Evolutionary conservation across 2,113 vertebrate genomes (phyloP).

Genomic region (Micromys minutus): DNA sequence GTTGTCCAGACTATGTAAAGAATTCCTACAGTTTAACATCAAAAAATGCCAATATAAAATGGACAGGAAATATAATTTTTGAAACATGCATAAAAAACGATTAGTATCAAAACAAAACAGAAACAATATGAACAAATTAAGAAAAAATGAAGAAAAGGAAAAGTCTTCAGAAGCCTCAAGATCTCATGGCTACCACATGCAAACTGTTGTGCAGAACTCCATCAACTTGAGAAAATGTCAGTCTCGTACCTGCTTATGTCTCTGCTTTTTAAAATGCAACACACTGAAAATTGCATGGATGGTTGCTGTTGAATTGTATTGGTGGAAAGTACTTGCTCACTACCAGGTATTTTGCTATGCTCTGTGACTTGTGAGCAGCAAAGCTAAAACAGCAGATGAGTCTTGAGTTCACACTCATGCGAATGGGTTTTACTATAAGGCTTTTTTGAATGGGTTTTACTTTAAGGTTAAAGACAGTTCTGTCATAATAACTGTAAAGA

Average conservation of each 20-base stretch:
- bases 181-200: background rate
- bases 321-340: background rate
- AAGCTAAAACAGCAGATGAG: background rate
- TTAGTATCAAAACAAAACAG: background rate
- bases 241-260: background rate
- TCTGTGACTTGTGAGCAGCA: background rate
- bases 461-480: background rate
- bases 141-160: background rate
- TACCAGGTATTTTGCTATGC: background rate
- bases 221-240: slow-evolving; percentile 10
- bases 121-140: background rate
- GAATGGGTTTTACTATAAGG: background rate
- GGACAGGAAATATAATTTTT: background rate
- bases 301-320: background rate
- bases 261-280: background rate
- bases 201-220: background rate
- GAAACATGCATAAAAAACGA: too few species aligned
- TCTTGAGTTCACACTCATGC: background rate
- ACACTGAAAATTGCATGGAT: background rate
- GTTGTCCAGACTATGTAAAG: background rate
- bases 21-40: background rate
- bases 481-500: background rate
- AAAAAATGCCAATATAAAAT: background rate
- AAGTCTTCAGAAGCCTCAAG: background rate
- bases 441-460: background rate